Conservation (phyloP, 2,797 vertebrate genomes). For the Cottoperca gobio region DNA sequence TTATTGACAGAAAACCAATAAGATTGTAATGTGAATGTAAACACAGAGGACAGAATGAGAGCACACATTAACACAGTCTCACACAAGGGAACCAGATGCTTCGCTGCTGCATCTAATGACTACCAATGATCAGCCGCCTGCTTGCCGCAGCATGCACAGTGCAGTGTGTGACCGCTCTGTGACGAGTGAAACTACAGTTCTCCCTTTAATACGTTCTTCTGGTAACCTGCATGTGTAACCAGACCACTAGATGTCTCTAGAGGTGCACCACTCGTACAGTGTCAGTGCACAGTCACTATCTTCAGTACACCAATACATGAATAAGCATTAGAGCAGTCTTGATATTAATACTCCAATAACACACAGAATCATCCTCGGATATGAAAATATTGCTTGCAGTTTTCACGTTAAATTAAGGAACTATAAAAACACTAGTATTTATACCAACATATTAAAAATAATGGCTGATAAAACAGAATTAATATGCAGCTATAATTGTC, state of each 20-base stretch:
- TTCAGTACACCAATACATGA: background rate
- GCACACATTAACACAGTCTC: conserved; percentile 49
- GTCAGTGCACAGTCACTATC: background rate
- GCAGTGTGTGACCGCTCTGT: conserved; percentile 12
- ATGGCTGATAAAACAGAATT: conserved; percentile 1
- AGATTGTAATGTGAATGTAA: conserved; percentile 23
- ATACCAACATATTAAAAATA: background rate
- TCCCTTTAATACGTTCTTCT: background rate
- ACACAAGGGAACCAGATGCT: conserved; percentile 53
- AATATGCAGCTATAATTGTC: conserved; percentile 12
- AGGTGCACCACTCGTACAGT: conserved; percentile 1
- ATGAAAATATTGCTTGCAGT: background rate
- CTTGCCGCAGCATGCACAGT: conserved; percentile 57
- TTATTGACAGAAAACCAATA: conserved; percentile 16
- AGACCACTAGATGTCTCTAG: conserved; percentile 46
- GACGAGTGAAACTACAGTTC: conserved; percentile 11
- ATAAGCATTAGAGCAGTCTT: background rate
- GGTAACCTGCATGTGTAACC: conserved; percentile 11
- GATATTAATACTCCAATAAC: background rate
- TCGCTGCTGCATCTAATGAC: conserved; percentile 56
- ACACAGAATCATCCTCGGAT: background rate
- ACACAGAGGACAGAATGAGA: conserved; percentile 30
- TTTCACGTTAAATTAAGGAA: background rate
- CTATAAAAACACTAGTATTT: background rate
- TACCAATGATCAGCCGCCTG: conserved; percentile 34